These are phyloP conservation scores for Eufriesea mexicana DNA, from an alignment of 1,140 invertebrate genomes.

Conservation along the genomic window DNA sequence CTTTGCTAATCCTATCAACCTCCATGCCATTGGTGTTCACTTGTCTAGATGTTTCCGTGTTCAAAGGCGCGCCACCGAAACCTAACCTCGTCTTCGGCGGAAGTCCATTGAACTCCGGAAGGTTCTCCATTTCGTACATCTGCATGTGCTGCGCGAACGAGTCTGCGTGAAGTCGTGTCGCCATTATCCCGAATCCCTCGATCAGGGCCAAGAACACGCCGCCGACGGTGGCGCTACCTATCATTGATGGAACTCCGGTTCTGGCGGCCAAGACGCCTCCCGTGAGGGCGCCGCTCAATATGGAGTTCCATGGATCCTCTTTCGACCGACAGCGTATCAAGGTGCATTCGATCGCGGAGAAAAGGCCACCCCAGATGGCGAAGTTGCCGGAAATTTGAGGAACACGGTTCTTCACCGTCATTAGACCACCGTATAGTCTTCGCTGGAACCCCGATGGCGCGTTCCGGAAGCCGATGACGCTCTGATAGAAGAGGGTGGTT, in stretches of 20 bases:
- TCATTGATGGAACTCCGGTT: slow-evolving; percentile 59
- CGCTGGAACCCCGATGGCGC: slow-evolving; percentile 53
- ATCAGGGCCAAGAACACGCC: slow-evolving; percentile 53
- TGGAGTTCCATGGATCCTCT: slow-evolving; percentile 63
- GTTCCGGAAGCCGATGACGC: slow-evolving; percentile 58
- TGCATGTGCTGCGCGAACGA: slow-evolving; percentile 49
- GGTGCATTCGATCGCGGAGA: slow-evolving; percentile 62
- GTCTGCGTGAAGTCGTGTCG: slow-evolving; percentile 55
- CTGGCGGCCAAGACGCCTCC: slow-evolving; percentile 57
- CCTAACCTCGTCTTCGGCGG: slow-evolving; percentile 1
- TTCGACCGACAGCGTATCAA: slow-evolving; percentile 46
- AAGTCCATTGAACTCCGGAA: slow-evolving; percentile 38
- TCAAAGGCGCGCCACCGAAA: not conserved
- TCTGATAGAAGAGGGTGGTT: slow-evolving; percentile 27
- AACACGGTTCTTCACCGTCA: slow-evolving; percentile 36
- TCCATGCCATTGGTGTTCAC: slow-evolving; percentile 20
- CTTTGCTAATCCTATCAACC: slow-evolving; percentile 42
- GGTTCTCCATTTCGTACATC: slow-evolving; percentile 40
- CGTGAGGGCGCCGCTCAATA: slow-evolving; percentile 54
- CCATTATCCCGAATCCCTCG: slow-evolving; percentile 56
- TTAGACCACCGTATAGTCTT: slow-evolving; percentile 44
- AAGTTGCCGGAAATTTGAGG: slow-evolving; percentile 62
- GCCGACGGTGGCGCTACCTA: slow-evolving; percentile 59
- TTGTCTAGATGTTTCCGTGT: not conserved
- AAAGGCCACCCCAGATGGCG: slow-evolving; percentile 62